phyloP scores from a whole-genome alignment of 2,113 vertebrate genomes.

The Myotis davidii region DNA sequence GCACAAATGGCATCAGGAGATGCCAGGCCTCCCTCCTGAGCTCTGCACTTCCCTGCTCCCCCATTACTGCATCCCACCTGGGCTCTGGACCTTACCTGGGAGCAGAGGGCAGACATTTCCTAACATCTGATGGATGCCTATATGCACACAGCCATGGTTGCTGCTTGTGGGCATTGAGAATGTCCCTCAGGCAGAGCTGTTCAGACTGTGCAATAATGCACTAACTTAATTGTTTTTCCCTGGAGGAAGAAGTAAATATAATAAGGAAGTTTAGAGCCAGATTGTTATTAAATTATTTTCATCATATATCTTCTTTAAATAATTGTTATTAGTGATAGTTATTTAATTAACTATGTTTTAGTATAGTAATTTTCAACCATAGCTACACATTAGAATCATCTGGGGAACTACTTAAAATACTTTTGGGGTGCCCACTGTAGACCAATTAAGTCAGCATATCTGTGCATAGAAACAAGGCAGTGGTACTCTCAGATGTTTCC shows the following conservation, averaged over 20 bases:
- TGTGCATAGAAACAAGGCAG: neutral
- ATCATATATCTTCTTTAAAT: slow-evolving; percentile 66
- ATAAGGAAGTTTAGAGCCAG: slow-evolving; percentile 46
- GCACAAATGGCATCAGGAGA: neutral
- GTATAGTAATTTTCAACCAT: slow-evolving; percentile 44
- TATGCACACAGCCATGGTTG: neutral
- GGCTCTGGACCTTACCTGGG: neutral
- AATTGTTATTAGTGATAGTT: slow-evolving; percentile 70
- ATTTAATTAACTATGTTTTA: slow-evolving; percentile 72
- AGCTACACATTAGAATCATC: slow-evolving; percentile 65
- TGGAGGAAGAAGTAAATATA: slow-evolving; percentile 54
- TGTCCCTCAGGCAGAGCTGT: slow-evolving; percentile 1
- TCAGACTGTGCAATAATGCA: neutral
- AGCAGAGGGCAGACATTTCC: neutral
- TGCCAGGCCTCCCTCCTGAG: neutral
- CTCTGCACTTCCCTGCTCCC: neutral
- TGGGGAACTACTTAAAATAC: slow-evolving; percentile 64
- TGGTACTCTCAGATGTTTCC: neutral
- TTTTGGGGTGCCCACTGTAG: slow-evolving; percentile 26
- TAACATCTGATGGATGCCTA: neutral
- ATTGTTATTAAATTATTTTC: slow-evolving; percentile 70
- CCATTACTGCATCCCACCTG: neutral
- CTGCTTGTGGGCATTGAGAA: neutral
- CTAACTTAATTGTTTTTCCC: slow-evolving; percentile 61
- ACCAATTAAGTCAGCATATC: slow-evolving; percentile 59